phyloP scores from a whole-genome alignment of 2,797 vertebrate species.

The Pampus argenteus region DNA sequence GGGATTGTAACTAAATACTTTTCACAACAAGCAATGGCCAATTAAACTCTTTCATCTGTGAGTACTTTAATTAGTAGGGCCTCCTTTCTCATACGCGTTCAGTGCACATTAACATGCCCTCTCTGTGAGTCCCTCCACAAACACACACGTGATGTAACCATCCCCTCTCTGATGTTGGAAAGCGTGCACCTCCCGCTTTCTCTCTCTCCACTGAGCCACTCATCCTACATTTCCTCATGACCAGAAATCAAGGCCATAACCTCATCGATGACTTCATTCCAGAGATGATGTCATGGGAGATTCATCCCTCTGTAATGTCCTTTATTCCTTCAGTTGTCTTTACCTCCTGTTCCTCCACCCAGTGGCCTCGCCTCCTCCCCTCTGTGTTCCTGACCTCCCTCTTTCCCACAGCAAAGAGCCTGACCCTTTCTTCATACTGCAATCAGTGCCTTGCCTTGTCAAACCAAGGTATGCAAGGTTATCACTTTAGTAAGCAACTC shows the following conservation, averaged over 20 bases:
- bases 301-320: slow-evolving; percentile 27
- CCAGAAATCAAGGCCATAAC: slow-evolving; percentile 39
- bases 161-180: slow-evolving; percentile 15
- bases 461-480: slow-evolving; percentile 47
- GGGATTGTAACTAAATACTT: slow-evolving; percentile 33
- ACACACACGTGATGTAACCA: slow-evolving; percentile 45
- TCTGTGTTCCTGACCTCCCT: slow-evolving; percentile 30
- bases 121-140: slow-evolving; percentile 42
- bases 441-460: slow-evolving; percentile 14
- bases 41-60: slow-evolving; percentile 50
- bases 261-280: slow-evolving; percentile 44
- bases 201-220: slow-evolving; percentile 5
- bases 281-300: slow-evolving; percentile 62
- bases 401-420: slow-evolving; percentile 32
- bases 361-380: slow-evolving; percentile 10
- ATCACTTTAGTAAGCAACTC: slow-evolving; percentile 40
- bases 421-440: slow-evolving; percentile 22
- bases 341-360: slow-evolving; percentile 14
- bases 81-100: slow-evolving; percentile 47
- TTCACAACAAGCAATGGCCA: slow-evolving; percentile 44
- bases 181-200: background rate
- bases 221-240: slow-evolving; percentile 32
- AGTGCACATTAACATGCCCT: slow-evolving; percentile 36
- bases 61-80: slow-evolving; percentile 57
- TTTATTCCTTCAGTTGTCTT: slow-evolving; percentile 15